Evolutionary conservation across 2,888 invertebrate species (phyloP).

Genomic region (Scaptomyza flava): DNA sequence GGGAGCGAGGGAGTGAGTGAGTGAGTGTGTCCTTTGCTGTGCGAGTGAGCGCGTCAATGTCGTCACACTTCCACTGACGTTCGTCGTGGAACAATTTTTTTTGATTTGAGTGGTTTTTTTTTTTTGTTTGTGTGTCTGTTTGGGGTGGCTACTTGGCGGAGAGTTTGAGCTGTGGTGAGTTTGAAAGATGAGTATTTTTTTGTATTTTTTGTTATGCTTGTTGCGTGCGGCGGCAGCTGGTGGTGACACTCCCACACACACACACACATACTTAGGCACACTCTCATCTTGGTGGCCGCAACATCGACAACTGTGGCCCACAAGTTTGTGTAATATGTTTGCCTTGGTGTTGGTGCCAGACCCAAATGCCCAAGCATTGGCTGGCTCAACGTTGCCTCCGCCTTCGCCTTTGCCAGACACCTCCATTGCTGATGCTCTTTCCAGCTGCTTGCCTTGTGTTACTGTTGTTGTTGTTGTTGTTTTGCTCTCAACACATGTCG

Average conservation of each 20-base stretch:
- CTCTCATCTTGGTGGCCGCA: constrained; percentile 55
- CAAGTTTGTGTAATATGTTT: constrained; percentile 66
- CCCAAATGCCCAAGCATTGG: constrained; percentile 57
- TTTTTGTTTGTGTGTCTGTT: constrained; percentile 3
- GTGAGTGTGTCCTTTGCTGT: constrained; percentile 27
- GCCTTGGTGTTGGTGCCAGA: constrained; percentile 46
- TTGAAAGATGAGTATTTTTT: constrained; percentile 52
- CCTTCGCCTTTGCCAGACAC: not conserved
- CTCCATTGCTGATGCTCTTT: not conserved
- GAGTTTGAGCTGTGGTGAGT: constrained; percentile 57
- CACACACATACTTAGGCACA: constrained; percentile 23
- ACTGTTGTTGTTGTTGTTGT: not conserved
- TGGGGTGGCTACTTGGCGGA: constrained; percentile 46
- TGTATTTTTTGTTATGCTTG: constrained; percentile 11
- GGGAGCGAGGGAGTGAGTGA: not conserved
- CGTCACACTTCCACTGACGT: constrained; percentile 52
- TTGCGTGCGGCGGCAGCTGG: constrained; percentile 35
- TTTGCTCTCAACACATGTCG: constrained; percentile 4
- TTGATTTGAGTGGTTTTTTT: constrained; percentile 70
- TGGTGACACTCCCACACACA: constrained; percentile 74
- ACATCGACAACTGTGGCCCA: constrained; percentile 82
- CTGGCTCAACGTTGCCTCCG: constrained; percentile 31
- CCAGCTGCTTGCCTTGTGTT: constrained; percentile 30
- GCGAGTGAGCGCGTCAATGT: constrained; percentile 47
- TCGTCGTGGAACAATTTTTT: constrained; percentile 55